These are phyloP conservation scores for Osmerus mordax DNA, from an alignment of 2,113 vertebrate genomes.

Conservation along the genomic window DNA sequence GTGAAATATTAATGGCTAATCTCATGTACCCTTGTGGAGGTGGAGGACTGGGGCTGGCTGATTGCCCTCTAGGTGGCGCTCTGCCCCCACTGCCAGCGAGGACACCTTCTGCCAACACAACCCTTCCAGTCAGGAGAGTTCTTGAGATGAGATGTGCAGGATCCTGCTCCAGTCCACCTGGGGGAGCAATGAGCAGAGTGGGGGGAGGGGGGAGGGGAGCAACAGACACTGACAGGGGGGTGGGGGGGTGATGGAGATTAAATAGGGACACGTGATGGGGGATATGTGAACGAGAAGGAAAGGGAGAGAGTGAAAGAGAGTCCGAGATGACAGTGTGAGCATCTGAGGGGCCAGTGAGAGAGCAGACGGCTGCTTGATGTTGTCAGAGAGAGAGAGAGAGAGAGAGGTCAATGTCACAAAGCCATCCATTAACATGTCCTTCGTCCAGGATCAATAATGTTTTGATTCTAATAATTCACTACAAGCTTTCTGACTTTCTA, in stretches of 20 bases:
- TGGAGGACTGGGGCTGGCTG: background rate
- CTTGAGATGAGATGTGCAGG: background rate
- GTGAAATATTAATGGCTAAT: slow-evolving; percentile 65
- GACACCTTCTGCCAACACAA: background rate
- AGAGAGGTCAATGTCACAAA: background rate
- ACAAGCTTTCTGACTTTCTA: background rate
- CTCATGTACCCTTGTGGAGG: slow-evolving; percentile 41
- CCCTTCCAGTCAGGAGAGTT: background rate
- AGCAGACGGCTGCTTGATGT: background rate
- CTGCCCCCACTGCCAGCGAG: slow-evolving; percentile 26
- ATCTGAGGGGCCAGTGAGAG: background rate
- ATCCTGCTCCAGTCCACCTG: no score
- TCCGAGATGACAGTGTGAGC: no score
- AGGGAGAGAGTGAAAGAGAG: background rate
- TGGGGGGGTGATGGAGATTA: slow-evolving; percentile 12
- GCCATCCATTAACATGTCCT: no score
- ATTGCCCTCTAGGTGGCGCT: slow-evolving; percentile 61
- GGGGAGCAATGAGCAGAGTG: no score
- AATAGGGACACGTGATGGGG: background rate
- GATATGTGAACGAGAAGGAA: background rate
- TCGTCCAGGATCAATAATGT: background rate
- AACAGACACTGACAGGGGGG: background rate
- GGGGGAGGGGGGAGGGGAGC: background rate
- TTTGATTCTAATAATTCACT: background rate
- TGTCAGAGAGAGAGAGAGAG: background rate